Conservation (phyloP, 2,888 invertebrate species). For the Hirtodrosophila cameraria region DNA sequence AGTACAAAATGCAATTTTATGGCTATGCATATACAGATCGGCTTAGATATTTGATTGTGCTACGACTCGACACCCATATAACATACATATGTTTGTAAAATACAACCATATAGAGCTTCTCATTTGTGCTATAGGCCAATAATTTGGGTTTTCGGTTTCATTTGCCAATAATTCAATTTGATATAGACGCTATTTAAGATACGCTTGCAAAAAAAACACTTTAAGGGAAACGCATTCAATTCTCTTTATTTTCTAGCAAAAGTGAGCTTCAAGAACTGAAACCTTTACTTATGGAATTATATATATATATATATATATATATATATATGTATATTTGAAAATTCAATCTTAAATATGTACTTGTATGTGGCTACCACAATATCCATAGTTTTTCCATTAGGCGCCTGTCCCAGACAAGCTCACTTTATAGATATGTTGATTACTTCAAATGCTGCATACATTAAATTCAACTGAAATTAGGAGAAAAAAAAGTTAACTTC, state of each 20-base stretch:
- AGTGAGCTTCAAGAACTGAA: conserved; percentile 40
- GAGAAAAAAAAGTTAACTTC: too few relatives aligned
- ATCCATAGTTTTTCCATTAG: too few relatives aligned
- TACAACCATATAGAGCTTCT: conserved; percentile 28
- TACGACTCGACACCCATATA: conserved; percentile 13
- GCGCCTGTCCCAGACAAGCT: not conserved
- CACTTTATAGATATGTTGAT: not conserved
- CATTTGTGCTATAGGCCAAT: conserved; percentile 15
- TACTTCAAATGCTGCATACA: too few relatives aligned
- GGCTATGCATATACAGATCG: conserved; percentile 28
- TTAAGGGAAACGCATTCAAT: not conserved
- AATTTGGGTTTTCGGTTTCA: conserved; percentile 32
- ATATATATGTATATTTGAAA: not conserved
- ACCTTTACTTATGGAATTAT: conserved; percentile 1
- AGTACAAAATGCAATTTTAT: conserved; percentile 73
- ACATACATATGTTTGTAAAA: conserved; percentile 9
- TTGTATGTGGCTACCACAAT: too few relatives aligned
- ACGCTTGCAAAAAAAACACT: conserved; percentile 26
- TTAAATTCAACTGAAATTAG: too few relatives aligned
- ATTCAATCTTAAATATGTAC: too few relatives aligned
- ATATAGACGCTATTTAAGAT: conserved; percentile 13
- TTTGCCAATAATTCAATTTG: conserved; percentile 22
- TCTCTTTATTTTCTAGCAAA: conserved; percentile 1
- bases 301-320: not conserved
- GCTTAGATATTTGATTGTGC: conserved; percentile 52